phyloP scores from a whole-genome alignment of 2,113 vertebrate genomes.

The Dipodomys stephensi region DNA sequence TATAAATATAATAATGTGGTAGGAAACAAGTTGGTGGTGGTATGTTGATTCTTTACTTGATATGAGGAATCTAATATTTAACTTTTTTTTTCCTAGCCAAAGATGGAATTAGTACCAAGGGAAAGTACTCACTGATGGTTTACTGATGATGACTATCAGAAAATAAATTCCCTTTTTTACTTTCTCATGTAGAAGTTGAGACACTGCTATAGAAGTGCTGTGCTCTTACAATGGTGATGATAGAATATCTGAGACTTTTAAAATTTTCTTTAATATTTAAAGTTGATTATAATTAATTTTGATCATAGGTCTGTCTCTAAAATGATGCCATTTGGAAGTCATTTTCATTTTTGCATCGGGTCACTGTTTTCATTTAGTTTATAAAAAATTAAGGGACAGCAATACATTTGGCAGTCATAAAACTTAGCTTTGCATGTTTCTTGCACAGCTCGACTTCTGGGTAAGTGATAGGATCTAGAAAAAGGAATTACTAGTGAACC shows the following conservation, averaged over 20 bases:
- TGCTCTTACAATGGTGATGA: not conserved
- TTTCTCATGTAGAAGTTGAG: not conserved
- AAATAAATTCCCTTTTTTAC: not conserved
- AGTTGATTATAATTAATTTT: constrained; percentile 54
- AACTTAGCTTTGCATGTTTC: constrained; percentile 57
- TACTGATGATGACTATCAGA: not conserved
- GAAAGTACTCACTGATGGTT: not conserved
- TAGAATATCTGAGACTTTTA: constrained; percentile 14
- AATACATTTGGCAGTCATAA: constrained; percentile 40
- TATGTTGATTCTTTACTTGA: constrained; percentile 4
- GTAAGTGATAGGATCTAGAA: constrained; percentile 52
- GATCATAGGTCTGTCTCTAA: constrained; percentile 26
- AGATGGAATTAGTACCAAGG: constrained; percentile 36
- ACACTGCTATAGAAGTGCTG: not conserved
- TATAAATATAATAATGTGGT: not conserved
- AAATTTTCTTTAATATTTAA: constrained; percentile 47
- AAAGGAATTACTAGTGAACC: constrained; percentile 33
- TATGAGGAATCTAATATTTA: constrained; percentile 13
- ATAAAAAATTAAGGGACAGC: constrained; percentile 52
- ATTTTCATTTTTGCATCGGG: constrained; percentile 54
- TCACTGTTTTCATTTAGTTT: constrained; percentile 64
- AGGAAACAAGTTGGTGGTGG: not conserved
- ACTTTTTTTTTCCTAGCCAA: not conserved
- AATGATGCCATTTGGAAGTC: constrained; percentile 45
- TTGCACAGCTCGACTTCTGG: not conserved